Percentiles rank a stretch among this genome's conserved stretches.
Evolutionary conservation across 2,113 vertebrate genomes (phyloP).

Genomic region (Pionites leucogaster): DNA sequence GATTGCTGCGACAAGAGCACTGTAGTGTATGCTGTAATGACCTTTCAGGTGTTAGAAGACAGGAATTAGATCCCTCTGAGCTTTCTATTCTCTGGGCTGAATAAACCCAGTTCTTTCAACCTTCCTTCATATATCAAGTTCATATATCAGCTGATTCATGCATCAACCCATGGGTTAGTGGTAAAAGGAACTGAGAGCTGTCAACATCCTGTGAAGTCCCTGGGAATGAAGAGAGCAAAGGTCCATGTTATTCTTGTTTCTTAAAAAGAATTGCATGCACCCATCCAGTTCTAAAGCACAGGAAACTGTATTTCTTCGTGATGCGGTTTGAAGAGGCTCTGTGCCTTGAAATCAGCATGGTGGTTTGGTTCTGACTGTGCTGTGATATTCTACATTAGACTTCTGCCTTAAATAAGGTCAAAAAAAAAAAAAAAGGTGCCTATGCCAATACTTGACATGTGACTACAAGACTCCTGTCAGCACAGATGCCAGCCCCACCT

Average conservation of each 20-base stretch:
- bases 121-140: not conserved
- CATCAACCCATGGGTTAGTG: not conserved
- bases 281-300: not conserved
- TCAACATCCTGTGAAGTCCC: not conserved
- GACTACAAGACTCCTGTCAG: constrained; percentile 16
- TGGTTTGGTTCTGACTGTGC: not conserved
- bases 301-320: not conserved
- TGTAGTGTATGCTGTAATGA: not conserved
- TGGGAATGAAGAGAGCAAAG: not conserved
- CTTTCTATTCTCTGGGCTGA: not conserved
- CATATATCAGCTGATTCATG: not conserved
- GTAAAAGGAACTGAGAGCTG: not conserved
- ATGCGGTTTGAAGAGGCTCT: not conserved
- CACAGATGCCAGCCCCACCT: constrained; percentile 11
- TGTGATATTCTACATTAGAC: not conserved
- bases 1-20: not conserved
- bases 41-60: not conserved
- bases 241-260: not conserved
- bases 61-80: not conserved
- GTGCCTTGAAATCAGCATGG: not conserved
- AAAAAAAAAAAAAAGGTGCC: not conserved
- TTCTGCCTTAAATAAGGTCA: constrained; percentile 15
- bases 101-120: not conserved
- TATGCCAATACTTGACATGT: constrained; percentile 3
- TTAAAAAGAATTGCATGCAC: not conserved